Evolutionary conservation across 1,140 invertebrate genomes (phyloP).

Genomic region (Drosophila hydei): DNA sequence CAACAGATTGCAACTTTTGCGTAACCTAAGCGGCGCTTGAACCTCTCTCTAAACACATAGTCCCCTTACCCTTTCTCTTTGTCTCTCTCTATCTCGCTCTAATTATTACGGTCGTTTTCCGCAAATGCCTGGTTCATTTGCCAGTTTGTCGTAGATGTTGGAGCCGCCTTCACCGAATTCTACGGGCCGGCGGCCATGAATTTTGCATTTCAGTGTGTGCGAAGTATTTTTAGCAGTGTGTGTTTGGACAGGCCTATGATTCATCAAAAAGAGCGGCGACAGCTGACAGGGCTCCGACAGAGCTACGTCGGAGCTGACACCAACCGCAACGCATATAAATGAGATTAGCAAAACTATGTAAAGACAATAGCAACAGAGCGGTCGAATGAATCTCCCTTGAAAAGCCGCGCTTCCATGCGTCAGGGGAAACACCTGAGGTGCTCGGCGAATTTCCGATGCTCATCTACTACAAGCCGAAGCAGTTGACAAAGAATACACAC

Average conservation of each 20-base stretch:
- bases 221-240: slow-evolving; percentile 72
- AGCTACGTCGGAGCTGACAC: slow-evolving; percentile 42
- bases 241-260: slow-evolving; percentile 74
- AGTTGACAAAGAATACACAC: slow-evolving; percentile 52
- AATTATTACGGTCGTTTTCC: background rate
- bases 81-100: background rate
- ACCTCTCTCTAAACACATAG: slow-evolving; percentile 18
- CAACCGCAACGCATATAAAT: slow-evolving; percentile 72
- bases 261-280: slow-evolving; percentile 78
- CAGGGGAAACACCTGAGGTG: slow-evolving; percentile 74
- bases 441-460: slow-evolving; percentile 60
- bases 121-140: slow-evolving; percentile 58
- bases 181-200: slow-evolving; percentile 65
- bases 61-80: background rate
- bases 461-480: slow-evolving; percentile 59
- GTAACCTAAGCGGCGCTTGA: slow-evolving; percentile 55
- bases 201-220: slow-evolving; percentile 68
- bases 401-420: slow-evolving; percentile 38
- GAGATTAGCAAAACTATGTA: slow-evolving; percentile 66
- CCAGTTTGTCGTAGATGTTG: slow-evolving; percentile 44
- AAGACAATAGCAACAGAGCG: slow-evolving; percentile 47
- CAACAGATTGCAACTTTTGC: slow-evolving; percentile 71
- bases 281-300: slow-evolving; percentile 67
- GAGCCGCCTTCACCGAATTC: slow-evolving; percentile 68
- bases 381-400: slow-evolving; percentile 3